These are phyloP conservation scores for mouse (Mus musculus) DNA, from an alignment of 2,113 vertebrate genomes.

Conservation along the genomic window DNA sequence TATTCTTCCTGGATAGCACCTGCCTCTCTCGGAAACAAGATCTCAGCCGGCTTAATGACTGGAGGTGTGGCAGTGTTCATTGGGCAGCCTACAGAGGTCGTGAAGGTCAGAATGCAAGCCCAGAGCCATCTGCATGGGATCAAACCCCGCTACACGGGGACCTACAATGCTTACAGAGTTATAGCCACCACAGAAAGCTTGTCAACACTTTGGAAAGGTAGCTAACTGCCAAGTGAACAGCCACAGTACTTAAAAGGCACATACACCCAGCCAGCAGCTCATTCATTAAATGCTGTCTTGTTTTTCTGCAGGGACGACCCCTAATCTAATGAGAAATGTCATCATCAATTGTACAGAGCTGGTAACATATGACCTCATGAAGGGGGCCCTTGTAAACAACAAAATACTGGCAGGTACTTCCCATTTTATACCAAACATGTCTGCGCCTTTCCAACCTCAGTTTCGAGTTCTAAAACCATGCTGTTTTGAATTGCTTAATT, in stretches of 20 bases:
- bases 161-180: slow-evolving; percentile 92
- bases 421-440: background rate
- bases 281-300: background rate
- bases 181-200: slow-evolving; percentile 91
- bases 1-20: slow-evolving; percentile 69
- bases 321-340: slow-evolving; percentile 92
- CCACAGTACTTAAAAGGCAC: background rate
- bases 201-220: slow-evolving; percentile 93
- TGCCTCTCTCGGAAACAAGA: slow-evolving; percentile 84
- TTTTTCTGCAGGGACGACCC: slow-evolving; percentile 88
- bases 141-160: slow-evolving; percentile 90
- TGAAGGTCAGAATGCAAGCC: slow-evolving; percentile 92
- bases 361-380: slow-evolving; percentile 93
- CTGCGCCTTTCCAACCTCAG: background rate
- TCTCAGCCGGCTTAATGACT: slow-evolving; percentile 91
- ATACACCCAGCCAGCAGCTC: background rate
- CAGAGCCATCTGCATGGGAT: slow-evolving; percentile 88
- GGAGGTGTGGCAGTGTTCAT: slow-evolving; percentile 91
- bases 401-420: slow-evolving; percentile 90
- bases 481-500: background rate
- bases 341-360: slow-evolving; percentile 94
- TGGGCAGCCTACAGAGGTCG: slow-evolving; percentile 93
- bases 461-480: no score
- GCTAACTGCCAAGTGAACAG: background rate
- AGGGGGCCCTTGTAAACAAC: slow-evolving; percentile 90